Conservation (phyloP, 2,113 vertebrate genomes). For the Bujurquina vittata region DNA sequence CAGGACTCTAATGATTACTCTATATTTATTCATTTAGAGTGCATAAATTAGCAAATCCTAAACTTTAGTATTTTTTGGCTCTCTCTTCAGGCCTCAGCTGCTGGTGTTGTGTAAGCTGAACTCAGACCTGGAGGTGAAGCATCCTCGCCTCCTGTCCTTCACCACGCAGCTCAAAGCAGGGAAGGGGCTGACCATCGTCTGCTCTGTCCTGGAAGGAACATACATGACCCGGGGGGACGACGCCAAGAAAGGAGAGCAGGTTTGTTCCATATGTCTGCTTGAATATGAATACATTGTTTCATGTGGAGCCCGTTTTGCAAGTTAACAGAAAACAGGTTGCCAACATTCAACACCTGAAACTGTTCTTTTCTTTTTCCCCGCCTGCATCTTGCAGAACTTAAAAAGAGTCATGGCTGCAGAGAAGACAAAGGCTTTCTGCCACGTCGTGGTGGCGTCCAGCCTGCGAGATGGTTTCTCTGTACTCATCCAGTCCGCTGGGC, state of each 20-base stretch:
- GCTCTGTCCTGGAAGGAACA: slow-evolving; percentile 91
- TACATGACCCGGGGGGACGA: slow-evolving; percentile 86
- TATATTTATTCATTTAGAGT: not conserved
- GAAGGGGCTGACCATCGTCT: slow-evolving; percentile 93
- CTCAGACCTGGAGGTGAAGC: slow-evolving; percentile 84
- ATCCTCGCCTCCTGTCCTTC: slow-evolving; percentile 90
- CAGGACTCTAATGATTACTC: not conserved
- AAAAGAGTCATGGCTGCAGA: slow-evolving; percentile 88
- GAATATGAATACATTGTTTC: not conserved
- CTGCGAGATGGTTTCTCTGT: slow-evolving; percentile 92
- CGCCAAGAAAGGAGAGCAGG: slow-evolving; percentile 88
- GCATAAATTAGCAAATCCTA: too few relatives aligned
- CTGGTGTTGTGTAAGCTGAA: slow-evolving; percentile 91
- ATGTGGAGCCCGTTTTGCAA: too few relatives aligned
- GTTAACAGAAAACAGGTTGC: not conserved
- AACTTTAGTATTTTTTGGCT: not conserved
- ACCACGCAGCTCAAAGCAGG: slow-evolving; percentile 94
- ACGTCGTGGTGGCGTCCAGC: slow-evolving; percentile 90
- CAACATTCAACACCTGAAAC: not conserved
- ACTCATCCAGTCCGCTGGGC: slow-evolving; percentile 93
- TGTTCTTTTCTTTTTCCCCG: not conserved
- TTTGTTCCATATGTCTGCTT: slow-evolving; percentile 34
- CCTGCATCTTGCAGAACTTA: slow-evolving; percentile 80
- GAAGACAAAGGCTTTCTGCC: slow-evolving; percentile 93
- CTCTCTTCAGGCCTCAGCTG: slow-evolving; percentile 86